These are phyloP conservation scores for Tenthredo scrophulariae DNA, from an alignment of 2,888 invertebrate genomes.

Conservation along the genomic window DNA sequence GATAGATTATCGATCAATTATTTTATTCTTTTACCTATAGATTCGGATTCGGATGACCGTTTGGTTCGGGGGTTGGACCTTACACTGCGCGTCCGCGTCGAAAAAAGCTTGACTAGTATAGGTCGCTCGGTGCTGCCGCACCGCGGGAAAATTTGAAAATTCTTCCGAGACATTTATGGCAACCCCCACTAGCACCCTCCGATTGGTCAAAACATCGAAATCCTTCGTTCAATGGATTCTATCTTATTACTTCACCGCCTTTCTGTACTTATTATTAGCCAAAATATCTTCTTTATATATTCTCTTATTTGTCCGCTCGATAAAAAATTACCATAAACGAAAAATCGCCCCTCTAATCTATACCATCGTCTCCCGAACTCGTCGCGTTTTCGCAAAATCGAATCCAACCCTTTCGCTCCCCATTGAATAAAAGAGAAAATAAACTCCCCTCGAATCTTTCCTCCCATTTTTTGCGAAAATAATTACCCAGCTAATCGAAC, in stretches of 20 bases:
- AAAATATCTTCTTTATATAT: background rate
- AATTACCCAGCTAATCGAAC: background rate
- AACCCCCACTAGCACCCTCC: slow-evolving; percentile 71
- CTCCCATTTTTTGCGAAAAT: background rate
- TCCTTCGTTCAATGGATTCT: slow-evolving; percentile 45
- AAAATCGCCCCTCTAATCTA: background rate
- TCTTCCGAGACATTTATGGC: slow-evolving; percentile 77
- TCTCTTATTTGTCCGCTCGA: too few species aligned
- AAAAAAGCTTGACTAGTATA: slow-evolving; percentile 77
- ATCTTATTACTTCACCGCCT: slow-evolving; percentile 13
- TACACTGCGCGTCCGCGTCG: slow-evolving; percentile 75
- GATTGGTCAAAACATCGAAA: slow-evolving; percentile 52
- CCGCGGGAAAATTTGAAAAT: slow-evolving; percentile 59
- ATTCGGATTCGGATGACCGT: slow-evolving; percentile 77
- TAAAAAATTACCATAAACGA: background rate
- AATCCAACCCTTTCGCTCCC: background rate
- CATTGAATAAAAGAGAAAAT: background rate
- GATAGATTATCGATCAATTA: slow-evolving; percentile 51
- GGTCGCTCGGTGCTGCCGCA: slow-evolving; percentile 72
- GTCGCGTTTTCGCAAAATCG: background rate
- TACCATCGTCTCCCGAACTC: background rate
- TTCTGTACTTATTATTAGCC: slow-evolving; percentile 12
- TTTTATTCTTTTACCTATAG: slow-evolving; percentile 73
- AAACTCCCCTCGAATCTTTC: background rate
- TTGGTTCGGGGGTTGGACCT: slow-evolving; percentile 78